Base-by-base conservation (phyloP, 1,140 invertebrate genomes). In the Pseudomyrmex sp. region DNA sequence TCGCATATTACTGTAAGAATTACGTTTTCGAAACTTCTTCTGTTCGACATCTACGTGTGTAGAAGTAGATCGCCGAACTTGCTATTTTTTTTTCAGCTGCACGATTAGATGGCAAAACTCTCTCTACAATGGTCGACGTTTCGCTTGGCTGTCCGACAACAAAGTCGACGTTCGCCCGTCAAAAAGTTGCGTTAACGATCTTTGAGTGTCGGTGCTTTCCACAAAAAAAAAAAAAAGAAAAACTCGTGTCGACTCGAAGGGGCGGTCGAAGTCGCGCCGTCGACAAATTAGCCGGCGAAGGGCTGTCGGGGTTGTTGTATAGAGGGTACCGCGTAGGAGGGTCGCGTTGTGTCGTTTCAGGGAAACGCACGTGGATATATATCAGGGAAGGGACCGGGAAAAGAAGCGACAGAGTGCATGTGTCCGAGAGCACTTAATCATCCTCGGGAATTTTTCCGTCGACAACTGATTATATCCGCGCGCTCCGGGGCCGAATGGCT, bases 341-440 rank as follows among this genome's bases (percentile, higher is more conserved):
- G 82, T 74, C 61, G 20, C 70, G 54, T 58, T 18, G 48, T 68
- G 48, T 68, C 56, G 72, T 73, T 91, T 90, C 86, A 86, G 63
- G 86, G 90, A 90, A 90, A 91, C 63, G 72, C 88, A 84, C 88
- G 88, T 89, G 85, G 84, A 76, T 84, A 35, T 35, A 35, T 35
- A 35, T 35, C 35, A 35, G 23, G 10, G n/a, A 50, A 68, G 65
- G 48, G 44, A 35, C 35, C 72, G 58, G 66, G 63, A 89, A 87
- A 82, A 84, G 85, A 91, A 89, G 84, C 89, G 91, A 93, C 91
- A 88, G 89, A 89, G 82, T 82, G 85, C 92, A 91, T 84, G 90
- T 91, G 92, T 88, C 79, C 69, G 87, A 88, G 77, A 83, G 87
- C 68, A 90, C 85, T 92, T 90, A 88, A 93, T 93, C 92, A 91